phyloP scores from a whole-genome alignment of 2,113 vertebrate species.

The Meles meles region DNA sequence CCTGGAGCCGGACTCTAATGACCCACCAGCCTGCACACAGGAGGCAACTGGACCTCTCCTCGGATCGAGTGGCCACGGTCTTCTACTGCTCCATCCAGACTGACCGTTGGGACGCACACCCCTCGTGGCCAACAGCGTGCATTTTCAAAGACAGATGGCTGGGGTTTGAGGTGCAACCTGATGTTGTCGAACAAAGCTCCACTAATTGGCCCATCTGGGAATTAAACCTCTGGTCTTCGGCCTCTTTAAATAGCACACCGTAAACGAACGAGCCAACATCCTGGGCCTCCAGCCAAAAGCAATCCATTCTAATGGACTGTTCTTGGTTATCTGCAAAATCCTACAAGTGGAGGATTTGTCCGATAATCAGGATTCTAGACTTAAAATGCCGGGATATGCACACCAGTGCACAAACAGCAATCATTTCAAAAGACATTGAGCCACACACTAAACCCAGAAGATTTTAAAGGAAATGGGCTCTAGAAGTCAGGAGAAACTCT shows the following conservation, averaged over 20 bases:
- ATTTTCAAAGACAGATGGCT: not conserved
- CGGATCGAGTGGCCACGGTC: rapidly evolving
- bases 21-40: not conserved
- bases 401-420: not conserved
- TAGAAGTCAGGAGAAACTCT: not conserved
- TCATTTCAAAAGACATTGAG: constrained; percentile 12
- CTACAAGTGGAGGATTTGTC: not conserved
- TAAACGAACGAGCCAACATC: not conserved
- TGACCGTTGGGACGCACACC: not conserved
- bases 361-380: not conserved
- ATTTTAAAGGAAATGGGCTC: constrained; percentile 10
- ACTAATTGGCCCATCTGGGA: not conserved
- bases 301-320: not conserved
- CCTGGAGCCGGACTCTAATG: not conserved
- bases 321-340: not conserved
- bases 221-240: not conserved
- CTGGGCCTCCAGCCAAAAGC: constrained; percentile 12
- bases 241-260: not conserved
- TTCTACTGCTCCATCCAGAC: not conserved
- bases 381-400: not conserved
- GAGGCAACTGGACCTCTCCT: not conserved
- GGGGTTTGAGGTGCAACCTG: not conserved
- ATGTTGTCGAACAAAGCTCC: not conserved
- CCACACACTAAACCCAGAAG: not conserved
- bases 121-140: not conserved